Conservation (phyloP, 2,888 invertebrate species). For the Orthonychiurus folsomi region DNA sequence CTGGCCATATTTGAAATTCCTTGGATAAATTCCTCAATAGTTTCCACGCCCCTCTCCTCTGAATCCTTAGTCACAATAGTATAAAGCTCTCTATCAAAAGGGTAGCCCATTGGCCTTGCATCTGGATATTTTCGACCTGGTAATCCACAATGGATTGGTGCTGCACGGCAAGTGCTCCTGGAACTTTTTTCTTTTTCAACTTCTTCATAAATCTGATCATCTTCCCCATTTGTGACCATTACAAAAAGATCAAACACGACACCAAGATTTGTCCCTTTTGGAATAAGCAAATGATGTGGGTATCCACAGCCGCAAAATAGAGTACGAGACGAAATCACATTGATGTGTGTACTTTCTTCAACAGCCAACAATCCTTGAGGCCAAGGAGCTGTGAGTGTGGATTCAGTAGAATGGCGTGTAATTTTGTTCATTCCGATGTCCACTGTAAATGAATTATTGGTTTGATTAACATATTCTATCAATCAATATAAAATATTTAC, state of each 20-base stretch:
- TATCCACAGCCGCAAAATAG: slow-evolving; percentile 23
- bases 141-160: slow-evolving; percentile 4
- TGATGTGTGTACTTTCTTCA: background rate
- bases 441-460: slow-evolving; percentile 44
- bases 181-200: background rate
- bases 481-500: slow-evolving; percentile 7
- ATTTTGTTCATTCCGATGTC: slow-evolving; percentile 10
- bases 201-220: slow-evolving; percentile 9
- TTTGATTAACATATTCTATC: background rate
- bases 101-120: slow-evolving; percentile 11
- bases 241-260: slow-evolving; percentile 20
- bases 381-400: slow-evolving; percentile 15
- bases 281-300: slow-evolving; percentile 21
- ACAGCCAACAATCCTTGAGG: slow-evolving; percentile 10
- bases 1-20: background rate
- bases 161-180: background rate
- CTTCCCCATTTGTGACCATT: slow-evolving; percentile 18
- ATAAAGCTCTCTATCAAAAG: background rate
- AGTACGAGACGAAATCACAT: background rate
- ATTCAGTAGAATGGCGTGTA: slow-evolving; percentile 11
- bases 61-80: background rate
- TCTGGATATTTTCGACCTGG: slow-evolving; percentile 6
- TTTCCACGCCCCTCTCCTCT: background rate
- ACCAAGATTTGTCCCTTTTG: slow-evolving; percentile 15
- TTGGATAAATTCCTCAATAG: background rate